Base-by-base conservation (phyloP, 2,888 invertebrate species). In the Lepidonotus clava region DNA sequence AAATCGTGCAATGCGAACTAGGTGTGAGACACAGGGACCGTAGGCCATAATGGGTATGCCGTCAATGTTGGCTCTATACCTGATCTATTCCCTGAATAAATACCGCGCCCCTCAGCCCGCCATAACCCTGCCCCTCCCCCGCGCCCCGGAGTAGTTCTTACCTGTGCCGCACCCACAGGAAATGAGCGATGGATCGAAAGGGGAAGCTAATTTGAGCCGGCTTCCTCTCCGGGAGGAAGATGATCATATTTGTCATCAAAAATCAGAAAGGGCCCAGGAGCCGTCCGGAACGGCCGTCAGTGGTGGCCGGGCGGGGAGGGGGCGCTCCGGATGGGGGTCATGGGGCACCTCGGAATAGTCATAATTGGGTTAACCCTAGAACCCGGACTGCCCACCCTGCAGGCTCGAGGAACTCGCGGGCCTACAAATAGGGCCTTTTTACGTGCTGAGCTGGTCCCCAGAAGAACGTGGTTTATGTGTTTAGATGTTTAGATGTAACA, bases 201-300 rank as follows among this genome's bases (percentile, higher is more conserved):
- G 80, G 80, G 46, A 80, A 46, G 32, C 46, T 46, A 80, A 46
- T 80, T n/a, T 80, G 34, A 6, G 14, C 32, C 21, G 51, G 28
- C 46, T 80, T 46, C 80, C 46, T 8, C 2, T 18, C 46, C 80
- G 6, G 41, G 80, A 46, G 80, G 46, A 71, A 41, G 28, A 46
- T 32, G 80, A 46, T 80, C 80, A 80, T 80, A 80, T 80, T 80
- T 80, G 80, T 80, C 41, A 80, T 80, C 80, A 80, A 80, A 46
- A 41, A 41, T 46, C 80, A 24, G 80, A n/a, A 38, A 34, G 11
- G 38, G 8, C 76, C 46, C 1, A 6, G 32, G 24, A 46, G 41
- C 1, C 36, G 5, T 24, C 24, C 46, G 80, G 80, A 80, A 28
- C 46, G 80, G 32, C 28, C 28, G 28, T 80, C 80, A 41, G 18